Evolutionary conservation across 2,113 vertebrate genomes (phyloP).

Genomic region (Tapirus terrestris): DNA sequence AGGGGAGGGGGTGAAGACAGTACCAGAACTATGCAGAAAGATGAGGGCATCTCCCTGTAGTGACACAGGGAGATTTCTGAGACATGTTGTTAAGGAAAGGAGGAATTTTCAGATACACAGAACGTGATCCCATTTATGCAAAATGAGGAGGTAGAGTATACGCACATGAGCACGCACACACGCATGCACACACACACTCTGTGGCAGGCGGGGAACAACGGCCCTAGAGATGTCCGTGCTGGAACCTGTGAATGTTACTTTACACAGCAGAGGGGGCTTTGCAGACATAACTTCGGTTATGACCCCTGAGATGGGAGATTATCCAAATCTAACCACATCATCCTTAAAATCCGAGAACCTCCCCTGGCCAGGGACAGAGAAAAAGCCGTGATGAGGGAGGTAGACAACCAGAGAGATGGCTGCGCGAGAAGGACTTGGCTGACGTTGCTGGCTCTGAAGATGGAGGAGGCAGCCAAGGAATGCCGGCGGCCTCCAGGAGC

Average conservation of each 20-base stretch:
- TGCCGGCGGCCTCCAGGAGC: not conserved
- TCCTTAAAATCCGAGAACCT: not conserved
- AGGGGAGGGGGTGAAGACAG: not conserved
- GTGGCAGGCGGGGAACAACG: accelerated
- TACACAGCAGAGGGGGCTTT: accelerated
- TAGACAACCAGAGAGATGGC: not conserved
- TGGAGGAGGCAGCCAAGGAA: not conserved
- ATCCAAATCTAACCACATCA: too few species aligned
- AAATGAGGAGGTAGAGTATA: too few species aligned
- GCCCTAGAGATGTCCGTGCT: accelerated
- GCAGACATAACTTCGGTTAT: accelerated
- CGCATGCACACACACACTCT: accelerated
- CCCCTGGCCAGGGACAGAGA: not conserved
- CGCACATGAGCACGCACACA: accelerated
- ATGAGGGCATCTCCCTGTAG: accelerated
- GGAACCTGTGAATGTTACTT: not conserved
- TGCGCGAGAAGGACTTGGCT: not conserved
- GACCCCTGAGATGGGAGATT: not conserved
- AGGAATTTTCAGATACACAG: not conserved
- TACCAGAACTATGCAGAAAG: not conserved
- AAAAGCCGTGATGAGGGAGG: too few species aligned
- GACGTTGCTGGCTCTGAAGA: not conserved
- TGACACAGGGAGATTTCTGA: not conserved
- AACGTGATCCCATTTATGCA: not conserved
- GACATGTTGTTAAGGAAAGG: not conserved